Conservation (phyloP, 2,888 invertebrate genomes). For the Priocnemis perturbator region DNA sequence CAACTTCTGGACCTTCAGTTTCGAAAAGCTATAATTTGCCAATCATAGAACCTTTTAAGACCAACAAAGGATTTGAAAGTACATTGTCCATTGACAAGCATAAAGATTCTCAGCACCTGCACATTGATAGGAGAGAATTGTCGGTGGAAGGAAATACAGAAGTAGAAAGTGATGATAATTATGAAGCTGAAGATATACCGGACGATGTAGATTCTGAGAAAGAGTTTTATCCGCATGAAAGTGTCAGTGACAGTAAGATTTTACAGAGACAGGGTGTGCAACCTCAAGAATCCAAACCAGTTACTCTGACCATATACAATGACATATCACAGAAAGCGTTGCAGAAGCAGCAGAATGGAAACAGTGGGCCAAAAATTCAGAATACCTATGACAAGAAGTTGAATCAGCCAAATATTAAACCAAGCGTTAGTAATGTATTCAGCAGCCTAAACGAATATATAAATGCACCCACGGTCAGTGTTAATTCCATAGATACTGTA, state of each 20-base stretch:
- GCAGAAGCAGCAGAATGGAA: slow-evolving; percentile 66
- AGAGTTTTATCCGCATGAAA: slow-evolving; percentile 62
- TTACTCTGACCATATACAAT: slow-evolving; percentile 60
- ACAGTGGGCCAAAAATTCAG: slow-evolving; percentile 53
- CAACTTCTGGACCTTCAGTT: slow-evolving; percentile 28
- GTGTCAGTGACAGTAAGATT: slow-evolving; percentile 52
- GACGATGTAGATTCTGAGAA: slow-evolving; percentile 58
- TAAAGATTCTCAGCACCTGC: slow-evolving; percentile 23
- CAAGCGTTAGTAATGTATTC: slow-evolving; percentile 80
- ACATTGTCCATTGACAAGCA: slow-evolving; percentile 39
- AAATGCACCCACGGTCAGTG: slow-evolving; percentile 72
- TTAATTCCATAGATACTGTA: slow-evolving; percentile 46
- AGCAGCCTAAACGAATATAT: slow-evolving; percentile 81
- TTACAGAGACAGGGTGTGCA: slow-evolving; percentile 58
- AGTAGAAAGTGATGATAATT: slow-evolving; percentile 17
- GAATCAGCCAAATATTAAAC: slow-evolving; percentile 72
- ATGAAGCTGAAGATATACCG: slow-evolving; percentile 21
- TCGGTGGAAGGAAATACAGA: slow-evolving; percentile 23
- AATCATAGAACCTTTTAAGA: slow-evolving; percentile 35
- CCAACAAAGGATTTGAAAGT: slow-evolving; percentile 30
- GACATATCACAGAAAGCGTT: slow-evolving; percentile 65
- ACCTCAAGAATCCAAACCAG: slow-evolving; percentile 52
- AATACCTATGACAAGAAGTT: slow-evolving; percentile 69
- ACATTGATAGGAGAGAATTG: slow-evolving; percentile 17
- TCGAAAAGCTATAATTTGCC: slow-evolving; percentile 36